Percentiles rank a stretch among this genome's conserved stretches.
phyloP scores from a whole-genome alignment of 2,113 vertebrate genomes.

The Podocnemis expansa region DNA sequence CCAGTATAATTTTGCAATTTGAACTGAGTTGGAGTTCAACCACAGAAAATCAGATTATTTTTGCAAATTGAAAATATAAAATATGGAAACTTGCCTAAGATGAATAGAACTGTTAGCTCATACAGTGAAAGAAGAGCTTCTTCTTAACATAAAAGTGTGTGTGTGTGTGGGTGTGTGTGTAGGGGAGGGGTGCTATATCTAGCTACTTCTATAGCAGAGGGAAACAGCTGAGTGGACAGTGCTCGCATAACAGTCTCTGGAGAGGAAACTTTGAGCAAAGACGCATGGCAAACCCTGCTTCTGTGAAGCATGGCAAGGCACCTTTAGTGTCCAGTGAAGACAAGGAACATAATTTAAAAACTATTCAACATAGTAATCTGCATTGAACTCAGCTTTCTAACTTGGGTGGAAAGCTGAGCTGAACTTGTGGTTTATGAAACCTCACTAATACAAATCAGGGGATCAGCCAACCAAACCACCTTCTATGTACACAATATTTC shows the following conservation, averaged over 20 bases:
- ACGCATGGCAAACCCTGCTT: not conserved
- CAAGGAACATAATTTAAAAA: not conserved
- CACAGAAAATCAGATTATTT: not conserved
- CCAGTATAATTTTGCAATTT: not conserved
- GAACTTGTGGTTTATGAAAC: not conserved
- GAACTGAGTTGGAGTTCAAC: not conserved
- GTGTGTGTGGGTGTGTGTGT: not conserved
- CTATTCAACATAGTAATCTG: not conserved
- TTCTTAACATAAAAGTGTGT: slow-evolving; percentile 1
- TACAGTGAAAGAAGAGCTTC: not conserved
- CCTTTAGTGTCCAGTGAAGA: not conserved
- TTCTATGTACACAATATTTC: not conserved
- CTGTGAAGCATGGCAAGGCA: not conserved
- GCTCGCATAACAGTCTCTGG: not conserved
- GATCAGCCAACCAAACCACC: not conserved
- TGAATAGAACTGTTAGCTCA: not conserved
- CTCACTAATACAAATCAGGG: not conserved
- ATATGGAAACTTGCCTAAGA: not conserved
- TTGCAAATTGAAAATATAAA: not conserved
- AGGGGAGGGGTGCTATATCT: not conserved
- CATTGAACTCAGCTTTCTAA: not conserved
- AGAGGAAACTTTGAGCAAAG: not conserved
- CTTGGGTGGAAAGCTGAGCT: not conserved
- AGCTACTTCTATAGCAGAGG: not conserved
- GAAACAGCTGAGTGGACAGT: not conserved